Base-by-base conservation (phyloP, 2,888 invertebrate genomes). In the Maniola hyperantus region DNA sequence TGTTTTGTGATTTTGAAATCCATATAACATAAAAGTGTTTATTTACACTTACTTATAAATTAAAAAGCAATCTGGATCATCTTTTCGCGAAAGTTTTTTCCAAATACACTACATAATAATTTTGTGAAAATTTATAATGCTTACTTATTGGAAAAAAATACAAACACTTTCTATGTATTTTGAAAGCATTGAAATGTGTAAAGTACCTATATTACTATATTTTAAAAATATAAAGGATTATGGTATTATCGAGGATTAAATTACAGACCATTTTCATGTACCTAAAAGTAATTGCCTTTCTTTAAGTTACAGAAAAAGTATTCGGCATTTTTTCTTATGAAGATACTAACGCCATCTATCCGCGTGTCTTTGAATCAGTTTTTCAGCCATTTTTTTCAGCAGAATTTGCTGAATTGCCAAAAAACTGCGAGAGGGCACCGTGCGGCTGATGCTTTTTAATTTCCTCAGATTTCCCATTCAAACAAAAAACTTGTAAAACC, bases 351-450 rank as follows among this genome's bases (percentile, higher is more conserved):
- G 85, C 85, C 87, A 88, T 81, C 87, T 88, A 77, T 75, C 69
- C 57, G 39, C 69, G 18, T 51, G 53, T 34, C 33, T 64, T 6
- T 34, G 72, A 74, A 81, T 74, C 83, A 62, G 70, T 83, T 88
- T 87, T 87, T 87, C 83, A 72, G 64, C 6, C 59, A 15, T 63
- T 67, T 73, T 72, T 83, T 85, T 83, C 75, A 75, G 74, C 66
- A 64, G 64, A 69, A 71, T 71, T 59, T 64, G 65, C 53, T 58
- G 60, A 36, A 64, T 58, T 62, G 39, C 60, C 74, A 81, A 81
- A 79, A 83, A 82, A 72, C 64, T 66, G 58, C 62, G 59, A 86
- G 87, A 87, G 85, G 87, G 86, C 86, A 86, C 76, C 59, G 15
- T 42, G 13, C 8, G 34, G 11, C 10, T 34, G 33, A 33, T 36